Evolutionary conservation across 2,797 vertebrate species (phyloP).

Genomic region (Mionectes olivaceus): DNA sequence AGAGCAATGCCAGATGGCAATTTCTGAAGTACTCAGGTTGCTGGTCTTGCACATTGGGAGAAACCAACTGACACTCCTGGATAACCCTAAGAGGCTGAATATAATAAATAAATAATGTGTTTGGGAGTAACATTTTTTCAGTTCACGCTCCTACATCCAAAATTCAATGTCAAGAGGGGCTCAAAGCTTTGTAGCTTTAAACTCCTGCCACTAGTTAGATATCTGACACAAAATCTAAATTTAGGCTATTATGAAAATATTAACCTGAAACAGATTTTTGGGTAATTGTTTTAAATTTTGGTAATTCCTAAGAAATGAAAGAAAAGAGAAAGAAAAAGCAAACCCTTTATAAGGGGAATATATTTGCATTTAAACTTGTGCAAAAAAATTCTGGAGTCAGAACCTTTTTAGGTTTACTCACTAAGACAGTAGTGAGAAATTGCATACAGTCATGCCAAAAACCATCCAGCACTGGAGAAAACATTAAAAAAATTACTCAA

Average conservation of each 20-base stretch:
- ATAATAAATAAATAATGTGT: neutral
- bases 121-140: neutral
- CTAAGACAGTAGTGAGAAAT: neutral
- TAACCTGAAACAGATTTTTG: neutral
- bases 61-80: neutral
- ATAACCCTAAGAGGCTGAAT: neutral
- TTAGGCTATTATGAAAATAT: neutral
- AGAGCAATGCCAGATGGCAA: neutral
- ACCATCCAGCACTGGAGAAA: neutral
- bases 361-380: neutral
- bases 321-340: neutral
- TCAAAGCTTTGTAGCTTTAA: neutral
- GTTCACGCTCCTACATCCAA: neutral
- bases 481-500: neutral
- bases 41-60: rapidly evolving
- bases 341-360: neutral
- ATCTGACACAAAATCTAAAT: neutral
- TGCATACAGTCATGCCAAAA: neutral
- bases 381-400: neutral
- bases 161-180: neutral
- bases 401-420: neutral
- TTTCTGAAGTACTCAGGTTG: neutral
- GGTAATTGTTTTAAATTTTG: neutral
- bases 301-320: neutral
- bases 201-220: neutral